phyloP scores from a whole-genome alignment of 23 tunicate species.

The Styela clava region DNA sequence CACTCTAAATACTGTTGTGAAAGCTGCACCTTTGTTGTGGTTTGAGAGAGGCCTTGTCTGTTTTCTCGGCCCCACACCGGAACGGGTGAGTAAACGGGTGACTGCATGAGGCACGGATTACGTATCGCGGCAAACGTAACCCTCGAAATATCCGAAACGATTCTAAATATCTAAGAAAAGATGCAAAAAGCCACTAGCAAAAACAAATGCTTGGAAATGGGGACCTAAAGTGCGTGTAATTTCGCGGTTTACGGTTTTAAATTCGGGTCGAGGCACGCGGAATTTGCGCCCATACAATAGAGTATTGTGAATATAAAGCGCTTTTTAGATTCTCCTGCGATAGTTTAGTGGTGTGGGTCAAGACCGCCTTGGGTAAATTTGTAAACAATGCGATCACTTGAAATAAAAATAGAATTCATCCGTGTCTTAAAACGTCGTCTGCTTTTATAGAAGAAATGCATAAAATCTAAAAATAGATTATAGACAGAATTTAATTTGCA shows the following conservation, averaged over 20 bases:
- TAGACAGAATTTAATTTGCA: not conserved
- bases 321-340: not conserved
- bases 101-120: not conserved
- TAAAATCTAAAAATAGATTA: not conserved
- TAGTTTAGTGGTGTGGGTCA: not conserved
- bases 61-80: not conserved
- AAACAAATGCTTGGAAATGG: not conserved
- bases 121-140: not conserved
- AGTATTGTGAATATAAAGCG: not conserved
- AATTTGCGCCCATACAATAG: not conserved
- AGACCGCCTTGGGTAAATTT: not conserved
- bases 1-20: not conserved
- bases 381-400: not conserved
- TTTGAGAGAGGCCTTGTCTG: not conserved
- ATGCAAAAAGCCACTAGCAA: not conserved
- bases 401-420: not conserved
- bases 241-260: not conserved
- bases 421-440: not conserved
- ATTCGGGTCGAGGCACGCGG: not conserved
- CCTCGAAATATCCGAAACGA: not conserved
- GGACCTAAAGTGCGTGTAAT: not conserved
- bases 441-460: not conserved
- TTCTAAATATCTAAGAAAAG: not conserved
- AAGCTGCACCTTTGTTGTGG: not conserved
- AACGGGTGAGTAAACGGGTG: not conserved